These are phyloP conservation scores for Tinea pellionella DNA, from an alignment of 2,888 invertebrate genomes.

Conservation along the genomic window DNA sequence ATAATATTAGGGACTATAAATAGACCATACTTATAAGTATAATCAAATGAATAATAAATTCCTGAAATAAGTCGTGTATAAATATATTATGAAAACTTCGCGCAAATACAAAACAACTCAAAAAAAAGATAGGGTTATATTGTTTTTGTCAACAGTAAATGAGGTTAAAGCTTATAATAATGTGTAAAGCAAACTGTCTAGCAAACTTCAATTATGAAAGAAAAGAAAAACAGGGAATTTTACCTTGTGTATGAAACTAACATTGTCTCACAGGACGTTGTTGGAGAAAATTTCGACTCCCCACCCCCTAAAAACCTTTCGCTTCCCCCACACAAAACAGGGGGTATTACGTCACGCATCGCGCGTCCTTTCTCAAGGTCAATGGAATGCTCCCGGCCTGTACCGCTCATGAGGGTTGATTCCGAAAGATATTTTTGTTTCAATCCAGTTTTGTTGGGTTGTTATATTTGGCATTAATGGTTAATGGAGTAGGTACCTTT, in stretches of 20 bases:
- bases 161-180: too few relatives aligned
- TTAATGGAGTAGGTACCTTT: neutral
- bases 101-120: too few relatives aligned
- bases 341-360: neutral
- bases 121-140: too few relatives aligned
- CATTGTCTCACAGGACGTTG: conserved; percentile 1
- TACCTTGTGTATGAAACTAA: neutral
- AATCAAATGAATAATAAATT: too few relatives aligned
- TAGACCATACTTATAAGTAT: too few relatives aligned
- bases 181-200: too few relatives aligned
- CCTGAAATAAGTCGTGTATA: too few relatives aligned
- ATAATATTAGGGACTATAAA: too few relatives aligned
- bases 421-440: neutral
- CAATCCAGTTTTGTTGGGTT: neutral
- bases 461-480: neutral
- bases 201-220: too few relatives aligned
- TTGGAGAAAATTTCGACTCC: neutral
- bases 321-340: neutral
- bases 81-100: too few relatives aligned
- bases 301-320: neutral
- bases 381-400: neutral
- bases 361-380: conserved; percentile 6
- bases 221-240: neutral
- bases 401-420: neutral
- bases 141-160: too few relatives aligned